These are phyloP conservation scores for Onthophagus sagittarius DNA, from an alignment of 2,888 invertebrate genomes.

Conservation along the genomic window DNA sequence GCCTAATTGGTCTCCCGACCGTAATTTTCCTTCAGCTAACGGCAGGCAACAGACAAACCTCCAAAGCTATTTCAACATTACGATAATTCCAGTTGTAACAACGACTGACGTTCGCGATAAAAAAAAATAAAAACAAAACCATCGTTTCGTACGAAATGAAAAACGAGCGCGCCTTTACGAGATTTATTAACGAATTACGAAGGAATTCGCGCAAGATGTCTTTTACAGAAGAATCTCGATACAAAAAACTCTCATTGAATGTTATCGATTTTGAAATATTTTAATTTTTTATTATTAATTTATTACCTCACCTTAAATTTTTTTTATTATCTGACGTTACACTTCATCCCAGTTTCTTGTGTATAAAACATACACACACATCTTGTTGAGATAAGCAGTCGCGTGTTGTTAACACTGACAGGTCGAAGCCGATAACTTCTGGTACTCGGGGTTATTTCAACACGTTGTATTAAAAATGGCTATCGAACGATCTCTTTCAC, in stretches of 20 bases:
- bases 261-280: not conserved
- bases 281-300: not conserved
- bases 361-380: not conserved
- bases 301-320: no score
- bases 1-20: not conserved
- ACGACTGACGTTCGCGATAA: not conserved
- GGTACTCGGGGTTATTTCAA: not conserved
- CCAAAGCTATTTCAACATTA: not conserved
- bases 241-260: not conserved
- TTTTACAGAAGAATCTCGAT: not conserved
- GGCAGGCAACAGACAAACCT: not conserved
- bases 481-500: not conserved
- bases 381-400: not conserved
- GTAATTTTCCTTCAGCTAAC: not conserved
- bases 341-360: not conserved
- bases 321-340: not conserved
- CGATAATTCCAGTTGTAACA: not conserved
- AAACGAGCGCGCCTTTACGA: not conserved
- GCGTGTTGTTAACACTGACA: not conserved
- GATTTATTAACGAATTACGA: not conserved
- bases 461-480: not conserved
- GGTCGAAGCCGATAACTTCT: not conserved
- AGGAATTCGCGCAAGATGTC: not conserved
- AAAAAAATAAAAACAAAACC: not conserved
- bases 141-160: not conserved